A percentile compares a stretch with the other conserved stretches of the same genome.
Conservation (phyloP, 2,888 invertebrate genomes). For the Acanthosoma haemorrhoidale region DNA sequence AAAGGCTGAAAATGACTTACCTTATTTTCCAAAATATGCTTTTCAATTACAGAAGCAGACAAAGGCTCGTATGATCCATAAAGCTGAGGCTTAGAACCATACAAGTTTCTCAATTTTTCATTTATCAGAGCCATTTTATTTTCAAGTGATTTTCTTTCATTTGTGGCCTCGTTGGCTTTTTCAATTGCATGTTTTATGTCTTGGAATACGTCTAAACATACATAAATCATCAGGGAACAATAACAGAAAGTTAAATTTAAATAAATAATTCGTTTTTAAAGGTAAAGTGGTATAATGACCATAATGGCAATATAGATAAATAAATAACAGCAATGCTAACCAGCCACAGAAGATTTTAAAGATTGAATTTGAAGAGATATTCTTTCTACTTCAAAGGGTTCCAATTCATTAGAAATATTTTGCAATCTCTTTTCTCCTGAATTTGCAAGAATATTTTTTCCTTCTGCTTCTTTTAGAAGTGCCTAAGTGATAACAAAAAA, state of each 20-base stretch:
- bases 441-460: slow-evolving; percentile 74
- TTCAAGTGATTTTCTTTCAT: slow-evolving; percentile 53
- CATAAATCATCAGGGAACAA: no score
- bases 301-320: neutral
- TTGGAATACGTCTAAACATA: slow-evolving; percentile 29
- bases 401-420: slow-evolving; percentile 78
- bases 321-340: slow-evolving; percentile 8
- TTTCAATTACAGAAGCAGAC: slow-evolving; percentile 75
- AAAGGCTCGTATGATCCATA: slow-evolving; percentile 62
- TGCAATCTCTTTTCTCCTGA: slow-evolving; percentile 76
- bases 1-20: no score
- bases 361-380: slow-evolving; percentile 61
- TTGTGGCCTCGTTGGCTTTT: slow-evolving; percentile 37
- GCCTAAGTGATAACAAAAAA: slow-evolving; percentile 47
- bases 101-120: slow-evolving; percentile 61
- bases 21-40: slow-evolving; percentile 44
- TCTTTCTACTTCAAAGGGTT: slow-evolving; percentile 74
- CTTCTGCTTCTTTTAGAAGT: slow-evolving; percentile 75
- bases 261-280: no score
- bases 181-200: slow-evolving; percentile 31
- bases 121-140: slow-evolving; percentile 70
- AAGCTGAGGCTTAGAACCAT: slow-evolving; percentile 34
- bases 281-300: no score
- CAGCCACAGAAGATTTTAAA: slow-evolving; percentile 54
- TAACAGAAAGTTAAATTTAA: no score